phyloP scores from a whole-genome alignment of 1,140 invertebrate species.

The Marisa cornuarietis region DNA sequence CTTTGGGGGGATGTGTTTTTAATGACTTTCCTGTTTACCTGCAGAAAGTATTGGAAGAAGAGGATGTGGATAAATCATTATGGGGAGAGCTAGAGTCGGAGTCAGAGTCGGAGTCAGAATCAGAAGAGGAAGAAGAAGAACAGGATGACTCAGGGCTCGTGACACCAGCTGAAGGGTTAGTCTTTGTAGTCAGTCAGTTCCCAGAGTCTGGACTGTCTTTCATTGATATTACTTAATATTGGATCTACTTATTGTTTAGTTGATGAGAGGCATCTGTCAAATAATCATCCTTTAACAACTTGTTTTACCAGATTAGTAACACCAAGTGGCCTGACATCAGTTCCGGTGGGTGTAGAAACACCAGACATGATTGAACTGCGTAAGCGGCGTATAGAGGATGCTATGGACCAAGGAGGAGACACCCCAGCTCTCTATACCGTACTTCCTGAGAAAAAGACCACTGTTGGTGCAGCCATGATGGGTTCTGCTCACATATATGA shows the following conservation, averaged over 20 bases:
- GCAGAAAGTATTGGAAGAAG: slow-evolving; percentile 73
- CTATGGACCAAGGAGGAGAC: slow-evolving; percentile 84
- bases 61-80: slow-evolving; percentile 86
- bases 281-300: background rate
- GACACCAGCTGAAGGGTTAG: slow-evolving; percentile 66
- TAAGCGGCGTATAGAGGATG: slow-evolving; percentile 96
- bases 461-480: slow-evolving; percentile 89
- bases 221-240: too few relatives aligned
- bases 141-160: slow-evolving; percentile 72
- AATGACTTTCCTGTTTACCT: background rate
- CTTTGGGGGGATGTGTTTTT: too few relatives aligned
- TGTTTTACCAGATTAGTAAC: slow-evolving; percentile 76
- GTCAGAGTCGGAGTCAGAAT: slow-evolving; percentile 79
- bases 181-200: background rate
- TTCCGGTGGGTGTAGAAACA: slow-evolving; percentile 95
- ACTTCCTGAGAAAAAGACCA: slow-evolving; percentile 91
- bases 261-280: too few relatives aligned
- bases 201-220: too few relatives aligned
- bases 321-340: slow-evolving; percentile 93
- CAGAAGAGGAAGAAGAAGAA: slow-evolving; percentile 72
- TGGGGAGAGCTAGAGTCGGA: slow-evolving; percentile 97
- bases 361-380: slow-evolving; percentile 97
- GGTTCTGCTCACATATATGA: slow-evolving; percentile 98
- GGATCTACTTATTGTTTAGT: too few relatives aligned
- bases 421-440: slow-evolving; percentile 69